A percentile compares a stretch with the other conserved stretches of the same genome.
Conservation (phyloP, 1,140 invertebrate species). For the Sycophila sp. region DNA sequence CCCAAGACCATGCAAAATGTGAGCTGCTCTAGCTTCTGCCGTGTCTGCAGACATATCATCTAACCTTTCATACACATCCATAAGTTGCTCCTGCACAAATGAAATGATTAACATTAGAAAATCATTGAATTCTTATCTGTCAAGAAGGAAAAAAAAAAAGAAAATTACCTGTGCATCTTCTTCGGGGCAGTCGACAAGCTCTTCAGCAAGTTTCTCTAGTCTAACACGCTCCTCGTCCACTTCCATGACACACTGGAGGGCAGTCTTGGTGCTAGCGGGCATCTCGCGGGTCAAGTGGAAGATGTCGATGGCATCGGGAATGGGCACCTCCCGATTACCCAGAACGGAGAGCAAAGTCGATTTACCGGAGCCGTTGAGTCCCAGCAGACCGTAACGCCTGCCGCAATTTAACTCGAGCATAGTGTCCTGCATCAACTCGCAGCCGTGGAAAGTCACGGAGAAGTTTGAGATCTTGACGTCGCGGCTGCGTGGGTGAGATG, state of each 20-base stretch:
- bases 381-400: conserved; percentile 94
- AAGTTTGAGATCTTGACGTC: conserved; percentile 98
- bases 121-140: too few species aligned
- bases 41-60: conserved; percentile 97
- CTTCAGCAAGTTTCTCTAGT: conserved; percentile 93
- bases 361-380: conserved; percentile 94
- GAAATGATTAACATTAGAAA: conserved; percentile 19
- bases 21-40: conserved; percentile 91
- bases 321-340: conserved; percentile 93
- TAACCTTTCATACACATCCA: conserved; percentile 97
- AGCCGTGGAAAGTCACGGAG: conserved; percentile 97
- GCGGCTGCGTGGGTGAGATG: conserved; percentile 92
- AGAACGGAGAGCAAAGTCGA: conserved; percentile 92
- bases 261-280: conserved; percentile 92
- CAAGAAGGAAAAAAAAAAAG: background rate
- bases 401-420: conserved; percentile 97
- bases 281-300: conserved; percentile 97
- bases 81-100: conserved; percentile 86
- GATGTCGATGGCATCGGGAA: conserved; percentile 97
- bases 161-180: conserved; percentile 74
- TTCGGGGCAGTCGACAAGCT: conserved; percentile 86
- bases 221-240: conserved; percentile 94
- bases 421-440: conserved; percentile 95
- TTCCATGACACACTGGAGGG: conserved; percentile 97
- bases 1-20: conserved; percentile 96